Conservation (phyloP, 2,888 invertebrate genomes). For the Ptychoptera contaminata region DNA sequence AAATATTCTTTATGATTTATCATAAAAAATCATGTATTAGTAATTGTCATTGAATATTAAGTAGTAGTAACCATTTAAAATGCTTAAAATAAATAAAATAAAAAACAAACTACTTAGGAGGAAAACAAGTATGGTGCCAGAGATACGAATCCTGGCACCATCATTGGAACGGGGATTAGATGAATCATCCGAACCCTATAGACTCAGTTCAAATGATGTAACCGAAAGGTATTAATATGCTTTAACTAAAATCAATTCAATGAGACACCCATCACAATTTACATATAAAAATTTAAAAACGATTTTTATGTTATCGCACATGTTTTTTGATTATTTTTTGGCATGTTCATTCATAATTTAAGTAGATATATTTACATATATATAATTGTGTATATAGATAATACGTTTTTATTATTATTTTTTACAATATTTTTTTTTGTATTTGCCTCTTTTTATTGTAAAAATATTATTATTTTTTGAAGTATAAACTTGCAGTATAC, state of each 20-base stretch:
- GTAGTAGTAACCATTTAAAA: background rate
- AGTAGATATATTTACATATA: too few relatives aligned
- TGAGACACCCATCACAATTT: too few relatives aligned
- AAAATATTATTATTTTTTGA: too few relatives aligned
- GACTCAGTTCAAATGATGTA: slow-evolving; percentile 26
- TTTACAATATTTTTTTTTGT: too few relatives aligned
- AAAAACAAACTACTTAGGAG: slow-evolving; percentile 24
- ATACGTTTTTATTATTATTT: too few relatives aligned
- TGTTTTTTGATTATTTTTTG: background rate
- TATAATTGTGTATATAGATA: too few relatives aligned
- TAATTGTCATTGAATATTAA: background rate
- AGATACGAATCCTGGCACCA: slow-evolving; percentile 68
- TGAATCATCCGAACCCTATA: slow-evolving; percentile 26
- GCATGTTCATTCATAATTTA: background rate
- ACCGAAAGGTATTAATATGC: slow-evolving; percentile 21
- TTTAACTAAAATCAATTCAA: too few relatives aligned
- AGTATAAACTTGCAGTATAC: too few relatives aligned
- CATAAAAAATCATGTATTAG: background rate
- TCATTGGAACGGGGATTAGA: slow-evolving; percentile 68
- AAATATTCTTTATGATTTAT: slow-evolving; percentile 3
- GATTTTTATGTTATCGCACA: background rate
- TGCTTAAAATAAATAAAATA: background rate
- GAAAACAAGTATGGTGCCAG: slow-evolving; percentile 49
- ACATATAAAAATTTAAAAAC: too few relatives aligned
- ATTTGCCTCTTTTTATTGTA: too few relatives aligned